Base-by-base conservation (phyloP, 2,797 vertebrate genomes). In the Hephaestus fuliginosus region DNA sequence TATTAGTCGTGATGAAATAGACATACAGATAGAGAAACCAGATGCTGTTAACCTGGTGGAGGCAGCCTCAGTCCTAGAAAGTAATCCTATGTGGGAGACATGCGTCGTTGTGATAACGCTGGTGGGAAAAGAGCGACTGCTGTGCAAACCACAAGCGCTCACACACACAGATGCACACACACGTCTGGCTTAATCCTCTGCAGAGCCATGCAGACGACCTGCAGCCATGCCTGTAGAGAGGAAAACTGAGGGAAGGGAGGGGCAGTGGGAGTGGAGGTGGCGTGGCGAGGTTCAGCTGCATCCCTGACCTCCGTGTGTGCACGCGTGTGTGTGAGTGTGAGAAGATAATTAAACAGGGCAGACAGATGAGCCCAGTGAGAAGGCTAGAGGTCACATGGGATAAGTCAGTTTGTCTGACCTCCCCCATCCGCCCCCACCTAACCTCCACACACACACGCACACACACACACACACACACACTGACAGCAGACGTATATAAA, bases 341-440 rank as follows among this genome's bases (percentile, higher is more conserved):
- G 52, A 25, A 79, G 86, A 91, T 89, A 91, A 92, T 91, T 88
- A 93, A 89, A 92, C 81, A 81, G 65, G 82, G 87, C 83, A 93
- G 91, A 92, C 89, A 81, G 89, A 93, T 90, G 91, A 93, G 88
- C 51, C 67, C 52, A 69, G 64, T 28, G 86, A 89, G 83, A 76
- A 86, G 85, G 63, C 72, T 60, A 74, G 80, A 90, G 91, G 89
- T 92, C 88, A 86, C 81, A 74, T 79, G 58, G 81, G 78, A 87
- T 81, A 76, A 88, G 70, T 82, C 79, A 60, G 78, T 44, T 33
- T 43, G 74, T 77, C 70, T 51, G 49, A 61, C 65, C 63, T 18
- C 2, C 36, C 66, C 61, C 15, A 7, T n/a, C 28, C n/a, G 43
- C 8, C 30, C 55, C 30, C 41, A 13, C 66, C 36, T 39, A 39